Base-by-base conservation (phyloP, 2,113 vertebrate species). In the Pao palembangensis region DNA sequence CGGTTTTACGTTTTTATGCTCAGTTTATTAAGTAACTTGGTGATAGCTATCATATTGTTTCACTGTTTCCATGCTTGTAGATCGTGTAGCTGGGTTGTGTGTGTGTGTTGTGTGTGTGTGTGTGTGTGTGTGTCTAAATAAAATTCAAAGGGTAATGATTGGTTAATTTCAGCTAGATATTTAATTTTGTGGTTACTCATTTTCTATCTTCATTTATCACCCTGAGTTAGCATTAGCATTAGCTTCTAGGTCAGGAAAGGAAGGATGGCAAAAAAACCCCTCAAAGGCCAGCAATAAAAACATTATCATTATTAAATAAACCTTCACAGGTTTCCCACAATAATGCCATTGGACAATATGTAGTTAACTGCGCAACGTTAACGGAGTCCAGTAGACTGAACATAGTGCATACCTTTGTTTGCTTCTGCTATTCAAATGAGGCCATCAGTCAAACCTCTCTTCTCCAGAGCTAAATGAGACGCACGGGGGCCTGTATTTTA, bases 381-480 rank as follows among this genome's bases (percentile, higher is more conserved):
- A 3, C 10, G 4, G 34, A 38, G 1, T 38, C 11, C 34, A 38
- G 34, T 12, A 12, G 34, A 12, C 34, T 38, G 34, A 38, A 38
- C 10, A 3, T 38, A 4, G 34, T 12, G 11, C 3, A 38, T 11
- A 38, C 8, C 6, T 46, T 38, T 55, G 44, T 17, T 74, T 84
- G 71, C 62, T 69, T 68, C 76, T 74, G 71, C 68, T 55, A 76
- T 71, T 77, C 73, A 82, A 81, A 86, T 79, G 70, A 86, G 80
- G 69, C 68, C 19, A 82, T 88, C 82, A 74, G 69, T 86, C 87
- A 82, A 75, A 65, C 41, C 74, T 72, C 55, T 77, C 61, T 62
- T 73, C 66, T 75, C 62, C 60, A 41, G 65, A 41, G 58, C 71
- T 72, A 85, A 90, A 88, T 85, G 86, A 87, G 81, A 80, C 85